A percentile compares a stretch with the other conserved stretches of the same genome.
Conservation (phyloP, 2,113 vertebrate species). For the Lynx canadensis region DNA sequence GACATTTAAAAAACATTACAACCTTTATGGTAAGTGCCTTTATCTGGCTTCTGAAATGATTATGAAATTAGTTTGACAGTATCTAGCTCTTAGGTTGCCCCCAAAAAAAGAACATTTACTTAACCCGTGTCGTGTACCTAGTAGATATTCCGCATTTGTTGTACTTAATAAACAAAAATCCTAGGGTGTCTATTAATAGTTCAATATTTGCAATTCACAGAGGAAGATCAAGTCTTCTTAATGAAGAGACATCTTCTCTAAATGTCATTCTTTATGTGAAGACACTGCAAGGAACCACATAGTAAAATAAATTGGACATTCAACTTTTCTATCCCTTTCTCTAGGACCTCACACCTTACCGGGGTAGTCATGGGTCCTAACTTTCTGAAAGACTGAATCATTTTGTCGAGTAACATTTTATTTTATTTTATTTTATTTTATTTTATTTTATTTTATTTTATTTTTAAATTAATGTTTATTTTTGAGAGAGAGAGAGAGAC, state of each 20-base stretch:
- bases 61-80: slow-evolving; percentile 70
- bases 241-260: slow-evolving; percentile 39
- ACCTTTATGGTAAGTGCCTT: slow-evolving; percentile 67
- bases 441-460: too few relatives aligned
- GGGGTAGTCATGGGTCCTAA: background rate
- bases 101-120: slow-evolving; percentile 66
- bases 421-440: too few relatives aligned
- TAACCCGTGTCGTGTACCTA: slow-evolving; percentile 49
- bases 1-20: slow-evolving; percentile 78
- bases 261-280: slow-evolving; percentile 49
- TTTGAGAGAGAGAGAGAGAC: too few relatives aligned
- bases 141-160: slow-evolving; percentile 10
- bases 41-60: slow-evolving; percentile 69
- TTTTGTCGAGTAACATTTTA: slow-evolving; percentile 26
- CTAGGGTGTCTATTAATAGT: slow-evolving; percentile 36
- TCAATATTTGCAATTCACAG: slow-evolving; percentile 55
- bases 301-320: slow-evolving; percentile 3
- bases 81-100: slow-evolving; percentile 44
- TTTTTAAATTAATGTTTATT: too few relatives aligned
- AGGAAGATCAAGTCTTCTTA: slow-evolving; percentile 18
- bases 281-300: background rate
- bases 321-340: slow-evolving; percentile 3
- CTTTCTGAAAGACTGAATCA: slow-evolving; percentile 20
- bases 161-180: slow-evolving; percentile 49
- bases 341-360: background rate